These are phyloP conservation scores for Leguminivora glycinivorella DNA, from an alignment of 1,140 invertebrate genomes.

Conservation along the genomic window DNA sequence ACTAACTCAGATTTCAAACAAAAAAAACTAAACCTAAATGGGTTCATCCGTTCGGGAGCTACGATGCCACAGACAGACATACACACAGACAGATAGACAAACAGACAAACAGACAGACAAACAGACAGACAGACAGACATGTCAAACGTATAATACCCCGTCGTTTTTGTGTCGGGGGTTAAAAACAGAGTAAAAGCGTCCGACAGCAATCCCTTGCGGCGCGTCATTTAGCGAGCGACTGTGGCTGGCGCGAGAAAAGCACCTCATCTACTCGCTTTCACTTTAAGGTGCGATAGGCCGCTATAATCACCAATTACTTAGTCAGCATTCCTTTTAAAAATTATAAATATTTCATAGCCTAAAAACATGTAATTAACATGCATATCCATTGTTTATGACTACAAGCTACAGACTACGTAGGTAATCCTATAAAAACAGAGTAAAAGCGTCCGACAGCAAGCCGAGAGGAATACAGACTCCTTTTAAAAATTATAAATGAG, in stretches of 20 bases:
- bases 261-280: slow-evolving; percentile 37
- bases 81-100: no score
- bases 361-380: background rate
- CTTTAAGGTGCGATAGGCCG: slow-evolving; percentile 58
- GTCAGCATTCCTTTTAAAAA: no score
- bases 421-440: background rate
- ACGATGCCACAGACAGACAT: no score
- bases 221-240: slow-evolving; percentile 32
- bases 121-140: no score
- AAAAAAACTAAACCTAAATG: no score
- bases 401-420: background rate
- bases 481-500: no score
- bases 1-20: no score
- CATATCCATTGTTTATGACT: background rate
- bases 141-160: no score
- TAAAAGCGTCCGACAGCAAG: background rate
- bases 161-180: no score
- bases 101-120: no score
- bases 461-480: no score
- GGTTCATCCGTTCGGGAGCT: no score
- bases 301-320: slow-evolving; percentile 63
- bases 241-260: slow-evolving; percentile 39
- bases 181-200: background rate
- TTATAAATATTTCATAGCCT: background rate
- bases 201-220: slow-evolving; percentile 3